Evolutionary conservation across 2,797 vertebrate genomes (phyloP).

Genomic region (Gambelia wislizenii): DNA sequence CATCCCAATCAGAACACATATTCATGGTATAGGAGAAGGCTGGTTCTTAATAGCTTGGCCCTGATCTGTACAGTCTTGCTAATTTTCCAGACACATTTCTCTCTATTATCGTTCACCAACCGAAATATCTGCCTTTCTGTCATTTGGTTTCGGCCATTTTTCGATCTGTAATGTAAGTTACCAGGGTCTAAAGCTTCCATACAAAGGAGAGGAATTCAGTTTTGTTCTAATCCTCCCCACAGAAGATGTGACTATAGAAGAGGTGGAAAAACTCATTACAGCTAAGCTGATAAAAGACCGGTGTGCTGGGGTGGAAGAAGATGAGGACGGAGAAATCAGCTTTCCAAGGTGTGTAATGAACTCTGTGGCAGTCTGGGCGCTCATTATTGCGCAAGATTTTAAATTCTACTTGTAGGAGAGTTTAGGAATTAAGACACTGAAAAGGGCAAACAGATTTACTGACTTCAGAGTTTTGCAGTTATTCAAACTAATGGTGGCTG

Average conservation of each 20-base stretch:
- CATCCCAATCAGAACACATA: too few species aligned
- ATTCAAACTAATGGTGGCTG: constrained; percentile 16
- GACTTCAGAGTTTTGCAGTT: constrained; percentile 3
- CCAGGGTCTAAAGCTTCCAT: constrained; percentile 68
- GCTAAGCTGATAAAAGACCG: constrained; percentile 51
- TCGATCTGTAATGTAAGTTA: constrained; percentile 45
- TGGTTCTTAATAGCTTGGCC: too few species aligned
- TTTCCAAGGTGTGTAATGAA: constrained; percentile 63
- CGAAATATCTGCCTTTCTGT: not conserved
- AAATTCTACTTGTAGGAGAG: not conserved
- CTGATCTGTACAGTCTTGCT: not conserved
- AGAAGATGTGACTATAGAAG: constrained; percentile 49
- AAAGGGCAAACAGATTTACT: not conserved
- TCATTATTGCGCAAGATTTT: not conserved
- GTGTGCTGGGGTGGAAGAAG: constrained; percentile 51
- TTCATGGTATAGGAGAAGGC: too few species aligned
- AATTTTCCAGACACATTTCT: not conserved
- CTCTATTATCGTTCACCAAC: not conserved
- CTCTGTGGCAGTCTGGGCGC: constrained; percentile 11
- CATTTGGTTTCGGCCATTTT: constrained; percentile 64
- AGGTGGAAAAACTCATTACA: constrained; percentile 54
- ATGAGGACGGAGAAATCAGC: constrained; percentile 56
- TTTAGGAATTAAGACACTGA: not conserved
- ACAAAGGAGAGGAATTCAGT: constrained; percentile 63
- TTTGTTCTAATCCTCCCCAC: constrained; percentile 64